These are phyloP conservation scores for Denticeps clupeoides DNA, from an alignment of 2,797 vertebrate genomes.

Conservation along the genomic window DNA sequence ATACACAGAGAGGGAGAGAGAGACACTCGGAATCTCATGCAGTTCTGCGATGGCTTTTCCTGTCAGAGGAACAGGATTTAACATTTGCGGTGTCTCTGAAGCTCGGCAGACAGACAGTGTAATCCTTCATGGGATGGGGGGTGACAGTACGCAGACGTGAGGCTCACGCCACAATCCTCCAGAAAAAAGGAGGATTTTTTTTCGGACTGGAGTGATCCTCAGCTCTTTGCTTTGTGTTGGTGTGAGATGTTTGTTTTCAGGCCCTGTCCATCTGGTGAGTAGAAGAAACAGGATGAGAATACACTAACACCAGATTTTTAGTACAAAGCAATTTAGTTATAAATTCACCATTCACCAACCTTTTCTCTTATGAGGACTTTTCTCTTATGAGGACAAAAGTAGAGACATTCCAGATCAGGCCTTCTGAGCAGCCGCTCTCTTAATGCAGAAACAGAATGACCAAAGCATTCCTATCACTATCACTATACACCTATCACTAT, in stretches of 20 bases:
- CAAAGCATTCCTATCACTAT: too few relatives aligned
- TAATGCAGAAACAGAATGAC: too few relatives aligned
- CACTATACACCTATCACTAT: too few relatives aligned
- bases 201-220: conserved; percentile 35
- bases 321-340: too few relatives aligned
- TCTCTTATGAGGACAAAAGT: too few relatives aligned
- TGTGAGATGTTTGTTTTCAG: conserved; percentile 46
- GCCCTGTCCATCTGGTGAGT: conserved; percentile 22
- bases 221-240: conserved; percentile 44
- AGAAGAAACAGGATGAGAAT: neutral
- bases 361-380: too few relatives aligned
- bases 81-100: conserved; percentile 1
- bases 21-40: too few relatives aligned
- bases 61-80: neutral
- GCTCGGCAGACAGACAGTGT: conserved; percentile 9
- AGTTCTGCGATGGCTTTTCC: too few relatives aligned
- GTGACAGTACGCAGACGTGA: conserved; percentile 43
- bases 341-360: too few relatives aligned
- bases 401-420: too few relatives aligned
- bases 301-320: neutral
- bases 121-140: conserved; percentile 37
- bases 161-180: conserved; percentile 52
- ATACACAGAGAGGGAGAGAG: too few relatives aligned
- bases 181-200: conserved; percentile 45
- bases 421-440: too few relatives aligned